Base-by-base conservation (phyloP, 2,888 invertebrate genomes). In the Mimas tiliae region DNA sequence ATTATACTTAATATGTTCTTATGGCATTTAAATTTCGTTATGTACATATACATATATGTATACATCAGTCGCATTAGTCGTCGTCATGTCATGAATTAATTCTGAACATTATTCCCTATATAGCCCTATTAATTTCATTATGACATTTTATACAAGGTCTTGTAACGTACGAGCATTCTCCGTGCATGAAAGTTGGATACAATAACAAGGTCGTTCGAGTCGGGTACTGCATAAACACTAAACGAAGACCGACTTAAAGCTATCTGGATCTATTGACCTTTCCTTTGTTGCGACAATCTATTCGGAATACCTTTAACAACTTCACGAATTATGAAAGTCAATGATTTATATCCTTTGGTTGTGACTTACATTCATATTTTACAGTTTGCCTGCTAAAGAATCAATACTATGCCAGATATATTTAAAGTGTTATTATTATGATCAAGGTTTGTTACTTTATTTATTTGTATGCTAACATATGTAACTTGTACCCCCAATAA, bases 171-270 rank as follows among this genome's bases (percentile, higher is more conserved):
- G 14, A 68, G 70, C 73, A 71, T 73, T 76, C 72, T 67, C 73
- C 55, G 67, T 70, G 69, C 74, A 76, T 72, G 76, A 84, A 80
- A 85, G 81, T 80, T 71, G 66, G 69, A 67, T 68, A 58, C 62
- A 69, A 67, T 72, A 79, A 74, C 79, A 80, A 85, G 85, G 83
- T 73, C 79, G 68, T 64, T 67, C 50, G 21, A 72, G 65, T 75
- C 74, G 72, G 73, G 75, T 70, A 73, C 75, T 74, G 74, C 71
- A 74, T 74, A 75, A 75, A 74, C 74, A 70, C 67, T 67, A 66
- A 74, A 65, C 72, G 69, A 70, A 70, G 74, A 78, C 71, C 75
- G 68, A 74, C 77, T 81, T 79, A 76, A 76, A 74, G 73, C 70
- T 70, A 71, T 72, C 72, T 75, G 68, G 72, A 71, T 74, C 70